Evolutionary conservation across 2,888 invertebrate genomes (phyloP).

Genomic region (Hirtodrosophila duncani): DNA sequence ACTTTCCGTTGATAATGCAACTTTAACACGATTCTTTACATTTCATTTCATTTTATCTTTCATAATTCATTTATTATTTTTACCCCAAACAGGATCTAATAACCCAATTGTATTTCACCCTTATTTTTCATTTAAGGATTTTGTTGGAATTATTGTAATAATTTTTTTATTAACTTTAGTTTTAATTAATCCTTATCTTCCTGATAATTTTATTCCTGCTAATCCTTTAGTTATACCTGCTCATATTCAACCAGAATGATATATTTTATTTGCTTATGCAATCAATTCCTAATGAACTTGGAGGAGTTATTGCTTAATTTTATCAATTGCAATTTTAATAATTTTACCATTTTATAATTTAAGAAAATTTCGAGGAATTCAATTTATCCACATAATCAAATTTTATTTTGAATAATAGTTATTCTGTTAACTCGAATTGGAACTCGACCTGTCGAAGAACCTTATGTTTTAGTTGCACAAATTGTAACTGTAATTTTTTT

Average conservation of each 20-base stretch:
- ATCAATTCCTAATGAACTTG: conserved; percentile 89
- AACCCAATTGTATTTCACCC: conserved; percentile 85
- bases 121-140: conserved; percentile 84
- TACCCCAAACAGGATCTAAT: conserved; percentile 84
- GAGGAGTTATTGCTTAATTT: conserved; percentile 81
- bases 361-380: conserved; percentile 81
- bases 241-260: conserved; percentile 92
- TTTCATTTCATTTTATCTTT: no score
- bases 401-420: conserved; percentile 82
- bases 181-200: conserved; percentile 81
- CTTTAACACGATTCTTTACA: no score
- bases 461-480: conserved; percentile 83
- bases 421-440: conserved; percentile 86
- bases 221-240: conserved; percentile 81
- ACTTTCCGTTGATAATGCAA: no score
- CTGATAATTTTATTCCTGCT: conserved; percentile 85
- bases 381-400: conserved; percentile 83
- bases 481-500: conserved; percentile 80
- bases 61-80: conserved; percentile 83
- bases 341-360: conserved; percentile 81
- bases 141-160: conserved; percentile 82
- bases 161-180: conserved; percentile 80
- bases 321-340: conserved; percentile 84
- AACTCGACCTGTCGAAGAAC: conserved; percentile 83
- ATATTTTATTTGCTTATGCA: conserved; percentile 89